Evolutionary conservation across 1,140 invertebrate genomes (phyloP).

Genomic region (Cardiocondyla obscurior): DNA sequence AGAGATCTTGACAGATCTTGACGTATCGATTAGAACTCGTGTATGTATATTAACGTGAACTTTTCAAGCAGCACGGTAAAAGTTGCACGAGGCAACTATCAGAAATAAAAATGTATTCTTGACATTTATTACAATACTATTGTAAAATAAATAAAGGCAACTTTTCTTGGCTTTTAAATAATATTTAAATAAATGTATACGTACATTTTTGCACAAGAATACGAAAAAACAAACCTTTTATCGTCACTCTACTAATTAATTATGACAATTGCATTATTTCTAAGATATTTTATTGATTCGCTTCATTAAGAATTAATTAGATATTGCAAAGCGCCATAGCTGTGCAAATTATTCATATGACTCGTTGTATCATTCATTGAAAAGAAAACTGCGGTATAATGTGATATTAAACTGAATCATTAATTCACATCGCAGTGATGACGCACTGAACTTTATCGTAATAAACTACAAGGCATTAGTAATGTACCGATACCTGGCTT

Average conservation of each 20-base stretch:
- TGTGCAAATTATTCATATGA: neutral
- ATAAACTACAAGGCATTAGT: constrained; percentile 35
- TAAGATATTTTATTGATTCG: neutral
- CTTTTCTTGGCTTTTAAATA: neutral
- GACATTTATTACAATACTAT: neutral
- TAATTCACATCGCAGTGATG: constrained; percentile 36
- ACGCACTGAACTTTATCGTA: constrained; percentile 34
- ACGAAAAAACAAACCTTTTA: neutral
- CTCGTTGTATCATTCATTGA: neutral
- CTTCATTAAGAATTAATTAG: neutral
- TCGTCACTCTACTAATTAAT: neutral
- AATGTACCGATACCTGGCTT: constrained; percentile 42
- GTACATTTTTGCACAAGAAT: neutral
- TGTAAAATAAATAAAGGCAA: neutral
- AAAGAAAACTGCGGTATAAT: constrained; percentile 16
- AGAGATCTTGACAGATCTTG: neutral
- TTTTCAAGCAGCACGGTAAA: constrained; percentile 1
- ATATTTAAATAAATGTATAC: neutral
- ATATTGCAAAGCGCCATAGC: neutral
- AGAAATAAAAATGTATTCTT: neutral
- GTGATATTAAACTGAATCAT: constrained; percentile 27
- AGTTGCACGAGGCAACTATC: neutral
- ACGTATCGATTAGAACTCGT: constrained; percentile 12
- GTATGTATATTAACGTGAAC: neutral
- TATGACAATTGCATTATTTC: neutral